Evolutionary conservation across 2,888 invertebrate genomes (phyloP).

Genomic region (Tetragonisca angustula): DNA sequence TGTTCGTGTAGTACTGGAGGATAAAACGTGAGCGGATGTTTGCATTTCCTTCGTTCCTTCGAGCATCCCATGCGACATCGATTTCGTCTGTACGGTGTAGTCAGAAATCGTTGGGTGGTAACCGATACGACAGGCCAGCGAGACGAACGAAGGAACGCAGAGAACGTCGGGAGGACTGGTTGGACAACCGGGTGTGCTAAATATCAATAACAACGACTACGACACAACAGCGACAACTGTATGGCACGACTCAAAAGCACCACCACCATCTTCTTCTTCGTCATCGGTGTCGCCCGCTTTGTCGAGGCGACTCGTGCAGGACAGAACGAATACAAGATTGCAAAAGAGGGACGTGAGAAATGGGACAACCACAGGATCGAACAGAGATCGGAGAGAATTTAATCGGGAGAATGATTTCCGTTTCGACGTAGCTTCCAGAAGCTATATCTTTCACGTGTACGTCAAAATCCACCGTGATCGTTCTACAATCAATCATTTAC

Average conservation of each 20-base stretch:
- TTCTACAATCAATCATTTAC: background rate
- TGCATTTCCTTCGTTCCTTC: slow-evolving; percentile 3
- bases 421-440: background rate
- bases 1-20: slow-evolving; percentile 22
- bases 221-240: slow-evolving; percentile 61
- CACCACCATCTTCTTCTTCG: slow-evolving; percentile 57
- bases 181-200: slow-evolving; percentile 3
- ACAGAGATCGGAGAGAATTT: no score
- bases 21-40: slow-evolving; percentile 8
- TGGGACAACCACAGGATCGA: background rate
- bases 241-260: slow-evolving; percentile 50
- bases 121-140: background rate
- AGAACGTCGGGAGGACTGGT: slow-evolving; percentile 8
- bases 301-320: slow-evolving; percentile 4
- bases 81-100: background rate
- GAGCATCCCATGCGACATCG: background rate
- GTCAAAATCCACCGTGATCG: background rate
- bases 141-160: background rate
- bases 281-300: slow-evolving; percentile 38
- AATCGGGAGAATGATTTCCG: background rate
- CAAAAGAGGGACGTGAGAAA: background rate
- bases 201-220: slow-evolving; percentile 60
- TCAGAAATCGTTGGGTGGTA: background rate
- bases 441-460: background rate
- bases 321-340: background rate